Percentiles rank a stretch among this genome's conserved stretches.
phyloP scores from a whole-genome alignment of 2,797 vertebrate genomes.

The Strix occidentalis region DNA sequence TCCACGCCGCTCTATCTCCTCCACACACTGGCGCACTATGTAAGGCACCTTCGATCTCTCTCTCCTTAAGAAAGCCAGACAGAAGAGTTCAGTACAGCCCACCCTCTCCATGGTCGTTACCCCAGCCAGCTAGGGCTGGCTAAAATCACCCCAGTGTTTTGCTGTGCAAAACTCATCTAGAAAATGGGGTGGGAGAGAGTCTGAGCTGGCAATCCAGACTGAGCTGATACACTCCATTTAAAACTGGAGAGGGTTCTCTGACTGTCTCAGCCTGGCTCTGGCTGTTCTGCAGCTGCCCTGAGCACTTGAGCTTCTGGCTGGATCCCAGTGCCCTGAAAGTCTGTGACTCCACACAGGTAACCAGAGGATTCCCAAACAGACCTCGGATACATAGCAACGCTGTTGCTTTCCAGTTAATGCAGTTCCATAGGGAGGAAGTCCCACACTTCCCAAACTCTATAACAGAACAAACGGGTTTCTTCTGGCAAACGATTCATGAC shows the following conservation, averaged over 20 bases:
- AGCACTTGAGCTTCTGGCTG: not conserved
- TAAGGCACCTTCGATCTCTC: slow-evolving; percentile 94
- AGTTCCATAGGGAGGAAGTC: slow-evolving; percentile 23
- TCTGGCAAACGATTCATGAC: slow-evolving; percentile 4
- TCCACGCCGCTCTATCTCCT: slow-evolving; percentile 92
- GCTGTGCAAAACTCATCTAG: not conserved
- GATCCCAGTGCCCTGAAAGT: not conserved
- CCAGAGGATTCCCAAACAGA: not conserved
- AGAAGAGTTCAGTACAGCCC: not conserved
- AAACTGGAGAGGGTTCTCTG: not conserved
- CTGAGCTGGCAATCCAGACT: not conserved
- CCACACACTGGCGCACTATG: slow-evolving; percentile 92
- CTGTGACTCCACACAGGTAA: not conserved
- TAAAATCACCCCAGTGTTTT: not conserved
- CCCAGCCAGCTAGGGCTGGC: not conserved
- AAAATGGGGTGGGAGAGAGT: not conserved
- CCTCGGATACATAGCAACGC: not conserved
- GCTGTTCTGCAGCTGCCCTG: not conserved
- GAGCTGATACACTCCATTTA: not conserved
- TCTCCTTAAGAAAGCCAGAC: slow-evolving; percentile 71
- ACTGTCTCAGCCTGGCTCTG: not conserved
- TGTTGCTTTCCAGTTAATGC: not conserved
- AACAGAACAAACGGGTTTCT: slow-evolving; percentile 43
- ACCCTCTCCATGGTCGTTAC: not conserved
- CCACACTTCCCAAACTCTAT: not conserved